Evolutionary conservation across 2,888 invertebrate species (phyloP), one percentile per base, ranked within the genome.

Genomic region (Tribolium freemani): DNA sequence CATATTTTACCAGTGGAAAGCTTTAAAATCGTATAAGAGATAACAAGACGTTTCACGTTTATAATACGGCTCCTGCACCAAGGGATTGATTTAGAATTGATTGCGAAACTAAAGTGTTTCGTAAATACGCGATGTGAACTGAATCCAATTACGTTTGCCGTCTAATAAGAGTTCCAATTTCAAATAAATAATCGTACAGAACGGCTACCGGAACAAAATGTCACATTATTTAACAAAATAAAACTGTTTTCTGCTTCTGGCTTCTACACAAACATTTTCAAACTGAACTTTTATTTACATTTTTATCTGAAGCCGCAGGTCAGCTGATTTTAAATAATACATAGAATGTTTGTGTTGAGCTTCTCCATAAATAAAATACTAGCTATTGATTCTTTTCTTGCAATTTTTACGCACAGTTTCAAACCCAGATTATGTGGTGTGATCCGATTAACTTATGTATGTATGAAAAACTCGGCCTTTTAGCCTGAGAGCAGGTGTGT

Each of bases 401-500:
- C 16, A 51, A 21, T 21, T 48, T 48, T 51, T 6, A 11, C 51
- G n/a, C 51, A 51, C 13, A 38, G n/a, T 51, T 51, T 51, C n/a
- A 51, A 16, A 13, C 13, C 8, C 20, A 53, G 51, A 31, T 26
- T 11, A 68, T 69, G 44, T 61, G 60, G 60, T 44, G 21, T 44
- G 58, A 11, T 51, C 44, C 26, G 64, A 70, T 70, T 63, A 46
- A 45, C 13, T 50, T 16, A 48, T 10, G n/a, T 20, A 11, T 38
- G 46, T 20, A 38, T 54, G 63, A 61, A 71, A 71, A 66, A 56
- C 51, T 53, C 45, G 54, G 26, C 67, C 46, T 71, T 71, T 71
- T 67, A 71, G 67, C 67, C 30, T 53, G 67, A 60, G 60, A 71
- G 71, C 71, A 71, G 67, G 71, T 71, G 67, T 67, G 57, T 71